Evolutionary conservation across 53 echinoderm and acorn worm species (phyloP), one percentile per base, ranked within the genome.

Genomic region (Zoroaster sp.): DNA sequence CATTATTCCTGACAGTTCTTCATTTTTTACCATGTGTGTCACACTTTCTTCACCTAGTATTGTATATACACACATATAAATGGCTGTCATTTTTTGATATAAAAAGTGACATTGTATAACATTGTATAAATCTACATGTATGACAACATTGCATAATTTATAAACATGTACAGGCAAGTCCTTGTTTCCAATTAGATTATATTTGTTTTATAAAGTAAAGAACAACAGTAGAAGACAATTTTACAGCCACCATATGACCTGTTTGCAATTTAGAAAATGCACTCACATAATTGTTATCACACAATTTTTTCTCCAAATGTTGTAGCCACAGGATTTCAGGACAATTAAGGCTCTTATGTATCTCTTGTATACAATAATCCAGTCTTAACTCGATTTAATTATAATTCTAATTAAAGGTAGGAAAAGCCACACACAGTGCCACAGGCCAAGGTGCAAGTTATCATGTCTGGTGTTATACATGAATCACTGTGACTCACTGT

Each of bases 381-480:
- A 23, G 23, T 40, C 79, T 40, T 28, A 37, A 5, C 78, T 0
- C 35, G 85, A 71, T 49, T 71, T 3, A 66, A 85, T 85, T 85
- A 83, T 70, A 71, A 71, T 70, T 70, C 66, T 34, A 40, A 81
- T 35, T 34, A 35, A 49, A 46, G 41, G 17, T 23, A 35, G 53
- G 59, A 23, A 7, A 20, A 9, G 30, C 43, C 2, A 79, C 54
- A 74, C 38, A 40, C 4, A 31, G 5, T 35, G 83, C 71, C 72
- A 23, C 35, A 20, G 33, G 83, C 35, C 5, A 5, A 34, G 4
- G 30, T 20, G 32, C 47, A 69, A 85, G 71, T 85, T 71, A 70
- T 85, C 85, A 85, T 85, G 85, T 85, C 71, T 85, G 44, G 49
- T 36, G 85, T 85, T 85, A 23, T 35, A 71, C 71, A 70, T 85